Conservation (phyloP, 2,888 invertebrate species). For the Oxystoma pomonae region DNA sequence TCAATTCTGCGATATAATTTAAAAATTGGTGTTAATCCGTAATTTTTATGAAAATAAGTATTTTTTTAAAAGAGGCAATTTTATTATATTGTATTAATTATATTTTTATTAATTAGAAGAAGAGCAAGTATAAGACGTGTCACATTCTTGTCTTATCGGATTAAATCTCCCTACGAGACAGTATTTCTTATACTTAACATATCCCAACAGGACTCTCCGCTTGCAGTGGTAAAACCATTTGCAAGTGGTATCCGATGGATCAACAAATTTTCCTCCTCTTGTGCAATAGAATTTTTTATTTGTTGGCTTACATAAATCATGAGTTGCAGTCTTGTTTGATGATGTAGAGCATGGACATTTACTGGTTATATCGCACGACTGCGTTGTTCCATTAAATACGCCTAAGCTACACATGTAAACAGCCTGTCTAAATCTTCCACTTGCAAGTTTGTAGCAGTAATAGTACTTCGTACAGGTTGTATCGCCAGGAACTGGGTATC, state of each 20-base stretch:
- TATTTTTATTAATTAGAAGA: no score
- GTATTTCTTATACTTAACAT: no score
- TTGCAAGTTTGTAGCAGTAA: constrained; percentile 21
- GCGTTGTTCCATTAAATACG: constrained; percentile 3
- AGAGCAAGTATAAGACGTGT: no score
- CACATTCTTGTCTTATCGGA: no score
- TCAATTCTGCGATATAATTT: no score
- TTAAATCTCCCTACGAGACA: no score
- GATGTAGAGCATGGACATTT: constrained; percentile 28
- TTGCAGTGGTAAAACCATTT: constrained; percentile 48
- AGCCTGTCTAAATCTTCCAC: constrained; percentile 24
- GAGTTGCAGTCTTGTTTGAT: neutral
- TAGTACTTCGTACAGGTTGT: constrained; percentile 24
- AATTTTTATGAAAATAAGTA: no score
- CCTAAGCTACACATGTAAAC: constrained; percentile 31
- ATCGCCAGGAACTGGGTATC: constrained; percentile 25
- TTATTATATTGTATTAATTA: no score
- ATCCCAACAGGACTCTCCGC: no score
- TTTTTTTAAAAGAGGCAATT: no score
- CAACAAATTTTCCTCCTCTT: constrained; percentile 22
- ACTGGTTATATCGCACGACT: constrained; percentile 23
- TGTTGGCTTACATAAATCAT: no score
- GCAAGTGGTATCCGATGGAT: constrained; percentile 41
- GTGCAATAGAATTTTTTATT: constrained; percentile 14
- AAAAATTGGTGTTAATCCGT: no score